Conservation (phyloP, 1,140 invertebrate species). For the Scaptomyza pallida region DNA sequence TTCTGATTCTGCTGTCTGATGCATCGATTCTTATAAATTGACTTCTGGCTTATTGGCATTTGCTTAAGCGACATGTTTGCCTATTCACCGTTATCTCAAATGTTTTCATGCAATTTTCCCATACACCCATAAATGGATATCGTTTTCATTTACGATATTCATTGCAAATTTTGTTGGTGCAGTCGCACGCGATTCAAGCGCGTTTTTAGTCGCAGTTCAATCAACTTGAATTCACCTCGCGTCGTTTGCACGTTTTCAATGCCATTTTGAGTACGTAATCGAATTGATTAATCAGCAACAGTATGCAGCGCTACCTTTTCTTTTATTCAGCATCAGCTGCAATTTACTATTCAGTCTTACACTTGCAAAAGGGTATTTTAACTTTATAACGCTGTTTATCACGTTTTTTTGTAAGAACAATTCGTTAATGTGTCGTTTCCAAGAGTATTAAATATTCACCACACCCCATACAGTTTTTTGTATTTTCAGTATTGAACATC, state of each 20-base stretch:
- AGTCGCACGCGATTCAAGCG: constrained; percentile 11
- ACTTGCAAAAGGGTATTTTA: too few relatives aligned
- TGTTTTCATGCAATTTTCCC: constrained; percentile 29
- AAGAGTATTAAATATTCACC: constrained; percentile 1
- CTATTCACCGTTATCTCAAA: constrained; percentile 39
- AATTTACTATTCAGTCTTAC: constrained; percentile 3
- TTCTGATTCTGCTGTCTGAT: background rate
- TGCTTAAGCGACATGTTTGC: constrained; percentile 43
- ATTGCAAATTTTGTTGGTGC: constrained; percentile 2
- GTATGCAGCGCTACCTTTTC: constrained; percentile 11
- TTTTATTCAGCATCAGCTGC: background rate
- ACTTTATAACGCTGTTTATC: too few relatives aligned
- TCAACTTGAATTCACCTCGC: constrained; percentile 18
- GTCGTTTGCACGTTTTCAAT: constrained; percentile 24
- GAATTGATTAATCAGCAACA: constrained; percentile 8
- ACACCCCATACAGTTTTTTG: background rate
- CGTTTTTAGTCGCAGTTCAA: constrained; percentile 36
- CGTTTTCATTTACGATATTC: constrained; percentile 1
- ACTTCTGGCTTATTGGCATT: constrained; percentile 33
- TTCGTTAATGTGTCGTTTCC: too few relatives aligned
- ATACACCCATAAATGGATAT: background rate
- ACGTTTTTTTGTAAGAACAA: too few relatives aligned
- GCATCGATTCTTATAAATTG: constrained; percentile 34
- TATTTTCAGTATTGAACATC: constrained; percentile 19
- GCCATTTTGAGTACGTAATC: constrained; percentile 17